phyloP scores from a whole-genome alignment of 2,888 invertebrate species.

The Cecidostiba fungosa region DNA sequence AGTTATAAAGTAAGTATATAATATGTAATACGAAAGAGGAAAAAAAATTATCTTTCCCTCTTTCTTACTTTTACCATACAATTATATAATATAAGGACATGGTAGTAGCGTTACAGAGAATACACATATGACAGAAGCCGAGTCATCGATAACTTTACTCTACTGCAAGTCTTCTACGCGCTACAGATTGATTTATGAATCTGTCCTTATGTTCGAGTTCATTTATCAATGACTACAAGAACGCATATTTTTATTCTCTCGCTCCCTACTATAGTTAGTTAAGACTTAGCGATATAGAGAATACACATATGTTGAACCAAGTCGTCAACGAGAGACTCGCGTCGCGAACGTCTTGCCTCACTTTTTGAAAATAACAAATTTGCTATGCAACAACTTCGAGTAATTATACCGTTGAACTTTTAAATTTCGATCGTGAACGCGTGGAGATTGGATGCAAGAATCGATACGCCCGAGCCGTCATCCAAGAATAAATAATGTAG shows the following conservation, averaged over 20 bases:
- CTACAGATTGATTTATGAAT: slow-evolving; percentile 14
- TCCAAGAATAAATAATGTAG: not conserved
- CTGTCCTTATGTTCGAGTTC: not conserved
- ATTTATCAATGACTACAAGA: slow-evolving; percentile 14
- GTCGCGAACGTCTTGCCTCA: not conserved
- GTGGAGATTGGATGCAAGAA: not conserved
- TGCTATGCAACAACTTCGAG: slow-evolving; percentile 29
- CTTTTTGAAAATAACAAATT: slow-evolving; percentile 26
- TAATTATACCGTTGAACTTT: slow-evolving; percentile 7
- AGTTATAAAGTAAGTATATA: slow-evolving; percentile 65
- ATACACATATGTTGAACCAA: slow-evolving; percentile 58
- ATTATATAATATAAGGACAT: slow-evolving; percentile 33
- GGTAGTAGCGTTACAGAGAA: slow-evolving; percentile 43
- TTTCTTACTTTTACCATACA: slow-evolving; percentile 47
- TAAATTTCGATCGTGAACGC: not conserved
- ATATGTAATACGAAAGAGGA: slow-evolving; percentile 63
- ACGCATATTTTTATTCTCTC: slow-evolving; percentile 46
- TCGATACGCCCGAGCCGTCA: not conserved
- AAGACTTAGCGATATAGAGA: slow-evolving; percentile 63
- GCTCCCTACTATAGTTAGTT: slow-evolving; percentile 61
- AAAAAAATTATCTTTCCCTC: slow-evolving; percentile 48
- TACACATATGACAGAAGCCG: not conserved
- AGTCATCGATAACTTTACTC: slow-evolving; percentile 36
- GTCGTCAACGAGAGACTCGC: slow-evolving; percentile 25
- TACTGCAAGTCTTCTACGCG: not conserved